These are phyloP conservation scores for Battus philenor DNA, from an alignment of 1,140 invertebrate species.

Conservation along the genomic window DNA sequence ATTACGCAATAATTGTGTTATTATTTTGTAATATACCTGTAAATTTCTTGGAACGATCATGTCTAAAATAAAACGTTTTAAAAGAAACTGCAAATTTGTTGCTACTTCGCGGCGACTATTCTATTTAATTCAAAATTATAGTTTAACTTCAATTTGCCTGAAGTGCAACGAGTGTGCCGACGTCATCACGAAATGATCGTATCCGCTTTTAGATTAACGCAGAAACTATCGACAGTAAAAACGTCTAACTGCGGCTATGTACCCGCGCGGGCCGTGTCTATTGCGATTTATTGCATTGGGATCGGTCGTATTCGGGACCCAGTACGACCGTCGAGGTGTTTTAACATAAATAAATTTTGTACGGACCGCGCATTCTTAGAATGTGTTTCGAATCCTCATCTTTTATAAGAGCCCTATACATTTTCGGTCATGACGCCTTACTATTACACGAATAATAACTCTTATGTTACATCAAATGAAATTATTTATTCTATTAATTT, in stretches of 20 bases:
- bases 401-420: constrained; percentile 24
- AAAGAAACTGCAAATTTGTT: no score
- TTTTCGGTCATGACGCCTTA: not conserved
- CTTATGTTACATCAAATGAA: no score
- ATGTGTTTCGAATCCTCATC: constrained; percentile 34
- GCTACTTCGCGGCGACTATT: no score
- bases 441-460: no score
- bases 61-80: no score
- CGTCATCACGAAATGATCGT: constrained; percentile 4
- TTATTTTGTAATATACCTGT: no score
- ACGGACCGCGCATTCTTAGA: constrained; percentile 26
- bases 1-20: no score
- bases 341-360: constrained; percentile 52
- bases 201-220: constrained; percentile 23
- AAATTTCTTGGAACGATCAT: no score
- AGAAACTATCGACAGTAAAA: constrained; percentile 48
- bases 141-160: no score
- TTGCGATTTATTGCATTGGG: constrained; percentile 53
- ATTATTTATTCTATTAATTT: no score
- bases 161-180: constrained; percentile 16
- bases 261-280: constrained; percentile 22
- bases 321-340: constrained; percentile 34
- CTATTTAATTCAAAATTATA: no score
- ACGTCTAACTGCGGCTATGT: constrained; percentile 29
- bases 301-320: constrained; percentile 37